A percentile compares a stretch with the other conserved stretches of the same genome.
Evolutionary conservation across 2,113 vertebrate species (phyloP).

Genomic region (Elephantulus edwardii): DNA sequence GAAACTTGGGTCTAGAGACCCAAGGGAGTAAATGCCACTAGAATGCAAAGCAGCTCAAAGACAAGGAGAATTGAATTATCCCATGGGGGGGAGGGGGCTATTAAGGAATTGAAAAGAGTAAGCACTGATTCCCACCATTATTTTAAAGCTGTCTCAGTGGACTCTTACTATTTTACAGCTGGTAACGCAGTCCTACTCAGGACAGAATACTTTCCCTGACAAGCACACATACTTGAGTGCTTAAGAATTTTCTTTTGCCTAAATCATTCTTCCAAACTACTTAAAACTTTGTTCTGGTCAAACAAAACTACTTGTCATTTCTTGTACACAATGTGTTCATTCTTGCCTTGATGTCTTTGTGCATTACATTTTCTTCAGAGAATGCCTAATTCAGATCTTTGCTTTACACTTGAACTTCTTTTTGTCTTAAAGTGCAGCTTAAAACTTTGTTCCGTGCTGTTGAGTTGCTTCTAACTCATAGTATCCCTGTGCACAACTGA

Average conservation of each 20-base stretch:
- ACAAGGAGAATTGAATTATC: neutral
- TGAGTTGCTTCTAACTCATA: no score
- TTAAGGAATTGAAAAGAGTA: neutral
- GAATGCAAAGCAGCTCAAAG: slow-evolving; percentile 32
- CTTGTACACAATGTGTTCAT: neutral
- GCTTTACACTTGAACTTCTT: neutral
- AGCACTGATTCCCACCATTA: neutral
- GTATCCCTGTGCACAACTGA: no score
- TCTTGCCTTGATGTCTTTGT: neutral
- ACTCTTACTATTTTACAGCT: neutral
- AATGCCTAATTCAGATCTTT: neutral
- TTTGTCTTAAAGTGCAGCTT: neutral
- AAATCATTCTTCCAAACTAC: neutral
- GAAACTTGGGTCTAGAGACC: neutral
- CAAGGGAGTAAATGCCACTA: neutral
- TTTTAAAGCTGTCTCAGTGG: neutral
- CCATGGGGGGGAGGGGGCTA: neutral
- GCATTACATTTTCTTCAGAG: neutral
- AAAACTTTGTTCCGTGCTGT: neutral
- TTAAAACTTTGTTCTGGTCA: neutral
- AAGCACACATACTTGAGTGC: neutral
- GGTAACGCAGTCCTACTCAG: neutral
- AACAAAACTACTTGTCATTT: neutral
- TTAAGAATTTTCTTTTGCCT: neutral
- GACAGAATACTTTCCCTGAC: neutral